Base-by-base conservation (phyloP, 1,140 invertebrate species). In the Drosophila ananassae region DNA sequence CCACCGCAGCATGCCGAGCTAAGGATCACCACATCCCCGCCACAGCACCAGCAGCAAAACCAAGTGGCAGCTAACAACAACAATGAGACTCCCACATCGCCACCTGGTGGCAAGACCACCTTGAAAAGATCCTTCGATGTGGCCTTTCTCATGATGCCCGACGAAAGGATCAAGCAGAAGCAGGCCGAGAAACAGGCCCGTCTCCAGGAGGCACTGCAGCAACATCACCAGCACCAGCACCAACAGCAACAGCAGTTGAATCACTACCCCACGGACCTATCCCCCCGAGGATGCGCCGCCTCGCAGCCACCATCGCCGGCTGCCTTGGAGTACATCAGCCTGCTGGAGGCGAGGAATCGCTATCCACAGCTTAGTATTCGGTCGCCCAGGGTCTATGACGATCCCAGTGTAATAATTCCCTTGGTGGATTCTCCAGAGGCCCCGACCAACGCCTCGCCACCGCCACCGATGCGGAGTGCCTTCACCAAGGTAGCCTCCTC, bases 101-200 rank as follows among this genome's bases (percentile, higher is more conserved):
- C 63, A 17, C 21, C 73, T 0, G 44, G 72, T 47, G 80, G 74
- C 0, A 89, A 89, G 58, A 84, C 84, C 24, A 90, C 92, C 4
- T 92, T 94, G 21, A 97, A 97, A 77, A 92, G 97, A 12, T 96
- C 96, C 9, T 97, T 97, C 78, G 96, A 98, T 85, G 96, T 98
- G 0, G 97, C 97, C 1, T 97, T 97, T 71, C 92, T 98, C 3
- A 97, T 97, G 92, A 95, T 96, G 79, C 96, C 96, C 2, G 96
- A 97, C 74, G 96, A 97, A 55, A 96, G 96, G 80, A 89, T 95
- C 44, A 94, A 95, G 37, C 94, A 95, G 51, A 95, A 95, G 75
- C 94, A 95, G 77, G 93, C 92, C 12, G 94, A 95, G 63, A 94
- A 95, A 64, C 92, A 95, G 56, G 89, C 94, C 7, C 83, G 94